Conservation (phyloP, 2,113 vertebrate species). For the Cephalopterus ornatus region DNA sequence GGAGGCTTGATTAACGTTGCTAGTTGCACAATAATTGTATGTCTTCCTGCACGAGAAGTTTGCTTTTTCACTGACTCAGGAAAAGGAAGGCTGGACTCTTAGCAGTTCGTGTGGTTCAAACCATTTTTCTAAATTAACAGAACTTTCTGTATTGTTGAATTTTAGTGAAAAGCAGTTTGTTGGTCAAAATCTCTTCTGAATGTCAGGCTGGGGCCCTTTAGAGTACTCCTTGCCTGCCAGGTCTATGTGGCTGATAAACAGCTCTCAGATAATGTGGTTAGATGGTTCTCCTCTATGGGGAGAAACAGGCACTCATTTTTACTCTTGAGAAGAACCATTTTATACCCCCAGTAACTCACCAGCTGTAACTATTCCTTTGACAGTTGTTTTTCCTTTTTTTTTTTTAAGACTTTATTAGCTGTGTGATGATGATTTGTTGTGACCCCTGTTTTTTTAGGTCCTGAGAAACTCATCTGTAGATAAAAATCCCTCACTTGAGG, state of each 20-base stretch:
- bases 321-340: background rate
- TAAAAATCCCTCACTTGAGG: conserved; percentile 3
- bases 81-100: background rate
- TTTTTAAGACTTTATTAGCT: conserved; percentile 12
- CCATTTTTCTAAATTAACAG: background rate
- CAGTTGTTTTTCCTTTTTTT: background rate
- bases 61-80: background rate
- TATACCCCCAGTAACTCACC: background rate
- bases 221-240: background rate
- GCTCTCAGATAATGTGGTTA: background rate
- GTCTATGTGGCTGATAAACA: background rate
- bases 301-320: background rate
- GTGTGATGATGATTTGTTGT: conserved; percentile 1
- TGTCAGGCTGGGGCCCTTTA: background rate
- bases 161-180: background rate
- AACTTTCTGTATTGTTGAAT: background rate
- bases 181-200: background rate
- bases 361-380: conserved; percentile 21
- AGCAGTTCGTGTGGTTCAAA: background rate
- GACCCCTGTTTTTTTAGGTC: conserved; percentile 25
- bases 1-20: background rate
- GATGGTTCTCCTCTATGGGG: background rate
- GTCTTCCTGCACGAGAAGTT: background rate
- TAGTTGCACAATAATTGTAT: background rate
- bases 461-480: conserved; percentile 29